A percentile compares a stretch with the other conserved stretches of the same genome.
Conservation (phyloP, 2,888 invertebrate species). For the Plagodis dolabraria region DNA sequence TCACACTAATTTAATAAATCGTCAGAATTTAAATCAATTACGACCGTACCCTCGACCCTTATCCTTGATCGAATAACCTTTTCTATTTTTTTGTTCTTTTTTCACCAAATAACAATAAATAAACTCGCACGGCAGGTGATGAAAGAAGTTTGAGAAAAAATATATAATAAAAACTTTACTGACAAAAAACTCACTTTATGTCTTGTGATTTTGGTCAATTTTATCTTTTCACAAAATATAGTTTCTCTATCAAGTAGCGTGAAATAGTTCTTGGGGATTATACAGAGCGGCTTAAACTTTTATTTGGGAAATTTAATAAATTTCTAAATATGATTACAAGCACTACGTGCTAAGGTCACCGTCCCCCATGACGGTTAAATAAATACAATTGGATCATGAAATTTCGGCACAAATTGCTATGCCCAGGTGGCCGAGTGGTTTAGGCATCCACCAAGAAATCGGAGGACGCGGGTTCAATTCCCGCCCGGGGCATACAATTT, state of each 20-base stretch:
- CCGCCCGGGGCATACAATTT: too few relatives aligned
- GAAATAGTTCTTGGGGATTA: slow-evolving; percentile 67
- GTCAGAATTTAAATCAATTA: slow-evolving; percentile 79
- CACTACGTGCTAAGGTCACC: too few relatives aligned
- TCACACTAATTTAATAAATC: slow-evolving; percentile 76
- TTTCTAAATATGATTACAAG: too few relatives aligned
- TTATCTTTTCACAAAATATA: slow-evolving; percentile 80
- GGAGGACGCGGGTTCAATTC: too few relatives aligned
- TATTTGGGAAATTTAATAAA: too few relatives aligned
- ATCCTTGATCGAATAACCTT: slow-evolving; percentile 31
- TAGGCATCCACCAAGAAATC: too few relatives aligned
- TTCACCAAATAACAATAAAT: slow-evolving; percentile 71
- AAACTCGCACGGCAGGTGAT: slow-evolving; percentile 73
- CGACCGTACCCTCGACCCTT: slow-evolving; percentile 42
- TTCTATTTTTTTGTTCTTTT: slow-evolving; percentile 41
- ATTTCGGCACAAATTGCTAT: too few relatives aligned
- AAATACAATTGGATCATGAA: too few relatives aligned
- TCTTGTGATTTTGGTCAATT: slow-evolving; percentile 79
- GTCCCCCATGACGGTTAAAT: too few relatives aligned
- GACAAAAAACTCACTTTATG: slow-evolving; percentile 73
- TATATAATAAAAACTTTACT: slow-evolving; percentile 11
- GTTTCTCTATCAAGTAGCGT: slow-evolving; percentile 68
- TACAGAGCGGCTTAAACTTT: slow-evolving; percentile 52
- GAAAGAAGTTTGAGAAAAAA: slow-evolving; percentile 60
- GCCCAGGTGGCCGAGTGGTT: too few relatives aligned